Evolutionary conservation across 2,797 vertebrate species (phyloP).

Genomic region (Masticophis lateralis): DNA sequence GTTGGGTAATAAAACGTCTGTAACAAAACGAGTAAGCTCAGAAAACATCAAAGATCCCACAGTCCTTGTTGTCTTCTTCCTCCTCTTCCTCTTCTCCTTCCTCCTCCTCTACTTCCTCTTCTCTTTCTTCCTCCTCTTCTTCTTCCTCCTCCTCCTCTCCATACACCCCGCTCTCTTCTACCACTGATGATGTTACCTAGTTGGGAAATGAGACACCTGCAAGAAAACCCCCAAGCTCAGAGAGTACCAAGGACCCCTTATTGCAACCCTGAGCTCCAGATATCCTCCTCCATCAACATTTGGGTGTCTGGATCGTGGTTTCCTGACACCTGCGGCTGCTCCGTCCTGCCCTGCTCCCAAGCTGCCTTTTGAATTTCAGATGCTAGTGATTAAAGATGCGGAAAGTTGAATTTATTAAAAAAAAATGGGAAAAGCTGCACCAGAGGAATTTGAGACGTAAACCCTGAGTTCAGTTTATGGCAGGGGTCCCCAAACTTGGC

Average conservation of each 20-base stretch:
- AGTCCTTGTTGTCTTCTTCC: too few relatives aligned
- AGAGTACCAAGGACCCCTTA: too few relatives aligned
- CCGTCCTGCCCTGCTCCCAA: not conserved
- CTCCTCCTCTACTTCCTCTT: too few relatives aligned
- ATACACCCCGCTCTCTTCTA: too few relatives aligned
- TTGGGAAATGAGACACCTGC: too few relatives aligned
- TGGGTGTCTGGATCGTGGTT: not conserved
- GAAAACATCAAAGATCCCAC: accelerated
- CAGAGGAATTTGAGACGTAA: not conserved
- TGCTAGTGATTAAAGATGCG: not conserved
- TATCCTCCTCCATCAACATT: not conserved
- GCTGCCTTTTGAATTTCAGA: not conserved
- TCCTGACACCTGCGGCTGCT: not conserved
- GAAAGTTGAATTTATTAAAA: not conserved
- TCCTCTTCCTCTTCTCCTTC: not conserved
- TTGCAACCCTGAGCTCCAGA: too few relatives aligned
- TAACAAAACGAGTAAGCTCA: not conserved
- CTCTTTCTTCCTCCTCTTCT: too few relatives aligned
- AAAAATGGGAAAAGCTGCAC: not conserved
- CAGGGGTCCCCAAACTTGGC: not conserved
- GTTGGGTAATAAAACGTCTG: not conserved
- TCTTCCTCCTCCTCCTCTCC: too few relatives aligned
- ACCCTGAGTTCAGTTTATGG: not conserved
- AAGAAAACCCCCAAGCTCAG: too few relatives aligned
- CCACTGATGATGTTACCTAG: too few relatives aligned